These are phyloP conservation scores for Latrodectus hesperus DNA, from an alignment of 2,888 invertebrate genomes.

Conservation along the genomic window DNA sequence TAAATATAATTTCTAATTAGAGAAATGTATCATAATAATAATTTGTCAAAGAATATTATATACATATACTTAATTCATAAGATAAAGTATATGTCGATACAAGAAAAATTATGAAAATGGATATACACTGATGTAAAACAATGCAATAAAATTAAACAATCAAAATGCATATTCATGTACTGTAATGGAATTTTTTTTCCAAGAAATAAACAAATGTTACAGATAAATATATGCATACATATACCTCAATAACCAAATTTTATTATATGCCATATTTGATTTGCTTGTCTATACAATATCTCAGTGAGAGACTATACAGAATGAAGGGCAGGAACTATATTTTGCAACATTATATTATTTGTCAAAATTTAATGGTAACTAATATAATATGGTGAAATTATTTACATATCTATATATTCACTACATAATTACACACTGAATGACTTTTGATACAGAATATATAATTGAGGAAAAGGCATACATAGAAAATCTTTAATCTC, in stretches of 20 bases:
- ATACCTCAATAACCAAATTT: neutral
- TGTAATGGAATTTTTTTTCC: neutral
- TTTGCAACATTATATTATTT: neutral
- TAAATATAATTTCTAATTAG: too few relatives aligned
- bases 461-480: neutral
- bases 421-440: neutral
- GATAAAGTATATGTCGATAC: conserved; percentile 9
- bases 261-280: neutral
- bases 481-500: conserved; percentile 1
- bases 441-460: neutral
- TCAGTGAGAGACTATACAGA: too few relatives aligned
- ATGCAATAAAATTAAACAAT: neutral
- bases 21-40: neutral
- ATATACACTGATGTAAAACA: neutral
- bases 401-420: neutral
- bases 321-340: neutral
- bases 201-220: neutral
- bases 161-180: conserved; percentile 1
- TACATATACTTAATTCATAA: neutral
- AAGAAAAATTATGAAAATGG: neutral
- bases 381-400: neutral
- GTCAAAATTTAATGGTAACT: neutral
- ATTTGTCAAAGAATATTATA: conserved; percentile 8
- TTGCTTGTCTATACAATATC: neutral
- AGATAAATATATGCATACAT: neutral